These are phyloP conservation scores for Cichlasoma orientale DNA, from an alignment of 2,797 vertebrate genomes.

Conservation along the genomic window DNA sequence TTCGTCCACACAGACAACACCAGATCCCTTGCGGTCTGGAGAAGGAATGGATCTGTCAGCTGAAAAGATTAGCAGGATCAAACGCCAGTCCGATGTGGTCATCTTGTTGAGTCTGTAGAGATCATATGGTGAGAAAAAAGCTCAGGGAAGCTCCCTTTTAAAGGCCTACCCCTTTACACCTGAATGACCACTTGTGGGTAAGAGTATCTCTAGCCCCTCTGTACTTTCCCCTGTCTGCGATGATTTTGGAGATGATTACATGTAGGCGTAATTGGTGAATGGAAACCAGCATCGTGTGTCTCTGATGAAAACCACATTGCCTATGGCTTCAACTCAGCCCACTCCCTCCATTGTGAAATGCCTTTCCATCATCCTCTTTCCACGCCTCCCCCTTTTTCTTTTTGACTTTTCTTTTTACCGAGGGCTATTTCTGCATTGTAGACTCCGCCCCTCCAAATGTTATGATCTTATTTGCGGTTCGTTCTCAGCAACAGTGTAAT, in stretches of 20 bases:
- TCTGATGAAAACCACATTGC: constrained; percentile 78
- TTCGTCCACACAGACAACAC: constrained; percentile 64
- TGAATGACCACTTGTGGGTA: constrained; percentile 50
- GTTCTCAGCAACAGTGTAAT: constrained; percentile 53
- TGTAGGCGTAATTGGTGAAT: constrained; percentile 61
- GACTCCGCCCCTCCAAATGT: constrained; percentile 56
- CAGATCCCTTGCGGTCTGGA: constrained; percentile 64
- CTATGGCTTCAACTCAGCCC: constrained; percentile 59
- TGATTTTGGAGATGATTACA: constrained; percentile 48
- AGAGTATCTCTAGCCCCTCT: constrained; percentile 22
- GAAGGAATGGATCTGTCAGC: constrained; percentile 74
- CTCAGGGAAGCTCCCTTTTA: constrained; percentile 34
- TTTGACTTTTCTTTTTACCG: constrained; percentile 33
- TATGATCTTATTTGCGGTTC: constrained; percentile 61
- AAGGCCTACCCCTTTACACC: constrained; percentile 51
- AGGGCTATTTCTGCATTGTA: constrained; percentile 64
- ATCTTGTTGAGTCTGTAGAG: constrained; percentile 33
- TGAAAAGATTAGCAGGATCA: constrained; percentile 68
- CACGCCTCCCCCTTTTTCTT: constrained; percentile 32
- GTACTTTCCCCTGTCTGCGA: constrained; percentile 50
- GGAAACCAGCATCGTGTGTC: constrained; percentile 56
- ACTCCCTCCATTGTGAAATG: constrained; percentile 69
- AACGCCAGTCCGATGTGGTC: constrained; percentile 44
- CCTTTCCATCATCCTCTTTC: constrained; percentile 45
- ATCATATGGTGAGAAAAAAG: constrained; percentile 49